phyloP scores from a whole-genome alignment of 2,888 invertebrate genomes.

The Biston stratarius region DNA sequence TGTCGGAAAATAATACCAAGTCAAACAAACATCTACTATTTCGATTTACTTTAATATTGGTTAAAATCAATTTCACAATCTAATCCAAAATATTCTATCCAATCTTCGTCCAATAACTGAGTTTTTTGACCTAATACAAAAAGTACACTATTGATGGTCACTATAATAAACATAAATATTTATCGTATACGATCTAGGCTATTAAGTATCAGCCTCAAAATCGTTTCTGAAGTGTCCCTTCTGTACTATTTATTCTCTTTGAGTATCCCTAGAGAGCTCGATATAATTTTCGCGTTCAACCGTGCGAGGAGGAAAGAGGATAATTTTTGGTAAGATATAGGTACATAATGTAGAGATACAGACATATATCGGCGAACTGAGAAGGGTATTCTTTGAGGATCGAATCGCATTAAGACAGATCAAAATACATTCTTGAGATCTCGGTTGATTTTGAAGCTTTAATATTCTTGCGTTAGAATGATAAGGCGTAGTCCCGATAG shows the following conservation, averaged over 20 bases:
- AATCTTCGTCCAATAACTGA: background rate
- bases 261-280: conserved; percentile 4
- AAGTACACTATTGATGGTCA: background rate
- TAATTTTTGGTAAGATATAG: conserved; percentile 34
- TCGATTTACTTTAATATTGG: too few relatives aligned
- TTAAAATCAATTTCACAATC: too few relatives aligned
- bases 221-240: conserved; percentile 12
- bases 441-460: background rate
- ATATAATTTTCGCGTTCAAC: conserved; percentile 39
- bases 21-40: too few relatives aligned
- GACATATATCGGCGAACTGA: conserved; percentile 8
- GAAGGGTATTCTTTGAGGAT: conserved; percentile 21
- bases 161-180: conserved; percentile 12
- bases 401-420: conserved; percentile 2
- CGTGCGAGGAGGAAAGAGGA: conserved; percentile 36
- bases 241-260: conserved; percentile 1
- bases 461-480: too few relatives aligned
- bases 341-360: conserved; percentile 4
- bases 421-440: background rate
- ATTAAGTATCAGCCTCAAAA: conserved; percentile 6
- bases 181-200: conserved; percentile 1
- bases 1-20: too few relatives aligned
- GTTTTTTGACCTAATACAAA: background rate
- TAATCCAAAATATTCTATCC: background rate
- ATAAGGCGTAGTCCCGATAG: too few relatives aligned